These are phyloP conservation scores for Anthophora plumipes DNA, from an alignment of 2,888 invertebrate species.

Conservation along the genomic window DNA sequence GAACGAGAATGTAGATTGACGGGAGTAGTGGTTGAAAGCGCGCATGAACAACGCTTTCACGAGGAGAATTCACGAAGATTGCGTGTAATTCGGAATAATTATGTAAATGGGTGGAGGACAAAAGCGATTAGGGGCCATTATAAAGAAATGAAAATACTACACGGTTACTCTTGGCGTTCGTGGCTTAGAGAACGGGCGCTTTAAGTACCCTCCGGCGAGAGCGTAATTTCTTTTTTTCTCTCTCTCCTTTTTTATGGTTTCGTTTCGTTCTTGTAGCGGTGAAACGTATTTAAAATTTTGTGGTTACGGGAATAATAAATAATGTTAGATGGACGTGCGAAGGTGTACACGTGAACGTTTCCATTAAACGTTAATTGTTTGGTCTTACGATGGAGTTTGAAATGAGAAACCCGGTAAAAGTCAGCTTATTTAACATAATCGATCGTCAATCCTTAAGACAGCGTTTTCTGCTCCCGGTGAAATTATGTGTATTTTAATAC, in stretches of 20 bases:
- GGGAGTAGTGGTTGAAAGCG: background rate
- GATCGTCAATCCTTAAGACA: background rate
- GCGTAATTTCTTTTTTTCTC: background rate
- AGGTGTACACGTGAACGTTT: too few relatives aligned
- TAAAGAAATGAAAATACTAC: constrained; percentile 11
- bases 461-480: too few relatives aligned
- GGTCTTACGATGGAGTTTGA: too few relatives aligned
- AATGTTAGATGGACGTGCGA: background rate
- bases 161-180: background rate
- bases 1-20: constrained; percentile 1
- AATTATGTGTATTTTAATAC: background rate
- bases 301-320: background rate
- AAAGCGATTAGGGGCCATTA: constrained; percentile 4
- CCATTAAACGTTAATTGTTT: too few relatives aligned
- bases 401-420: background rate
- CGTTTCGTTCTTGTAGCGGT: too few relatives aligned
- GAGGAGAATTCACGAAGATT: constrained; percentile 6
- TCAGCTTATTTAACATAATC: background rate
- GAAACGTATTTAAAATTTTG: background rate
- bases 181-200: background rate
- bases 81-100: constrained; percentile 27
- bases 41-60: background rate
- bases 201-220: background rate
- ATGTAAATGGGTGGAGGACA: background rate
- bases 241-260: background rate